phyloP scores from a whole-genome alignment of 92 coral and sea anemone species.

The Zoanthus sociatus region DNA sequence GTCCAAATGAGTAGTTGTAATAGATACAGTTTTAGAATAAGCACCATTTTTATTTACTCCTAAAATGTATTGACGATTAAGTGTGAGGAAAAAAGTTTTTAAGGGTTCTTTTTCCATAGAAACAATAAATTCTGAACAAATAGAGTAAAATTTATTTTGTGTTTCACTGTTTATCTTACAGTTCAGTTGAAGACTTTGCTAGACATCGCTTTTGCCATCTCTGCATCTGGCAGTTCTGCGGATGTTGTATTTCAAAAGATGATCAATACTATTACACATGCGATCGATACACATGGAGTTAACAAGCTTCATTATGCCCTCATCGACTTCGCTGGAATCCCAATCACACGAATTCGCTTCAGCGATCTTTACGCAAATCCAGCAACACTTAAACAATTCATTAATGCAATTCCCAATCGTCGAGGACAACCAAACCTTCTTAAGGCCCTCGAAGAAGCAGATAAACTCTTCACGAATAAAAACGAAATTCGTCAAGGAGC shows the following conservation, averaged over 20 bases:
- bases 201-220: conserved; percentile 63
- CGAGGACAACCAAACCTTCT: conserved; percentile 69
- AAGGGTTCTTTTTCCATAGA: too few relatives aligned
- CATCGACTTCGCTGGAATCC: conserved; percentile 73
- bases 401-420: conserved; percentile 64
- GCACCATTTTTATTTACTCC: too few relatives aligned
- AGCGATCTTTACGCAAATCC: conserved; percentile 70
- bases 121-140: too few relatives aligned
- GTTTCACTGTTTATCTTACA: not conserved
- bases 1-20: too few relatives aligned
- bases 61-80: too few relatives aligned
- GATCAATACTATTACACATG: conserved; percentile 43
- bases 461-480: conserved; percentile 62
- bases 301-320: conserved; percentile 80
- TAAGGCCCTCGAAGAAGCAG: conserved; percentile 71
- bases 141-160: too few relatives aligned
- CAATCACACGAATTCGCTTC: conserved; percentile 70
- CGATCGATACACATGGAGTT: conserved; percentile 75
- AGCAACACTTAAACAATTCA: conserved; percentile 59
- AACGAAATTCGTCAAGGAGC: conserved; percentile 73
- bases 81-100: too few relatives aligned
- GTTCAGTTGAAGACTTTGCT: conserved; percentile 25
- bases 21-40: too few relatives aligned
- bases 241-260: conserved; percentile 51
- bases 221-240: conserved; percentile 50